These are phyloP conservation scores for Stigmatopora nigra DNA, from an alignment of 2,113 vertebrate species.

Conservation along the genomic window DNA sequence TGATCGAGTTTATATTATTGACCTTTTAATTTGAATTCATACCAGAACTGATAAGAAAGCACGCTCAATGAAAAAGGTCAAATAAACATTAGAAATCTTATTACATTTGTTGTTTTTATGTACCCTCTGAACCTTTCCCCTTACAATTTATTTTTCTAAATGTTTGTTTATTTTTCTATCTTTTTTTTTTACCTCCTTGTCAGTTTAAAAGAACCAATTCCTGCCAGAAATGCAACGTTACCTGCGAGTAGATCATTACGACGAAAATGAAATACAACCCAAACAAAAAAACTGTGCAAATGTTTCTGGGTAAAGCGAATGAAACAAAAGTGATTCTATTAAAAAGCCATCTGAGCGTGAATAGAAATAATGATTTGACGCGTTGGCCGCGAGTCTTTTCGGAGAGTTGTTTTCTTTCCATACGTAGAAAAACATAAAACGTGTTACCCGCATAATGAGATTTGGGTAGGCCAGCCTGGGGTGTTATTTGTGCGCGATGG, in stretches of 20 bases:
- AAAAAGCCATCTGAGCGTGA: conserved; percentile 75
- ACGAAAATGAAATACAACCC: conserved; percentile 52
- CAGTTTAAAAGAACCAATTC: not conserved
- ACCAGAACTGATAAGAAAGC: too few species aligned
- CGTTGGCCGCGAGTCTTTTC: conserved; percentile 40
- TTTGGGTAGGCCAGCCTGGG: conserved; percentile 51
- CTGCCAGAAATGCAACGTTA: not conserved
- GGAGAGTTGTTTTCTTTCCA: not conserved
- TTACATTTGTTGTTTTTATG: too few species aligned
- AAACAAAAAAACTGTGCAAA: conserved; percentile 42
- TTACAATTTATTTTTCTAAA: not conserved
- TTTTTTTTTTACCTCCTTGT: not conserved
- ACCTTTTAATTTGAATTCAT: too few species aligned
- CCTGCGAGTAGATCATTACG: not conserved
- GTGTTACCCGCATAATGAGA: conserved; percentile 61
- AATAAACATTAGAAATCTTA: too few species aligned
- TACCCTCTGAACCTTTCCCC: not conserved
- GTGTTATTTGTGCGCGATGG: conserved; percentile 59
- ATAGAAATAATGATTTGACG: conserved; percentile 74
- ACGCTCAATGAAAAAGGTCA: too few species aligned
- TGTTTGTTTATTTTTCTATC: not conserved
- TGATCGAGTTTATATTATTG: too few species aligned
- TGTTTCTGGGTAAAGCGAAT: conserved; percentile 58
- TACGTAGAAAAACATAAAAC: conserved; percentile 47
- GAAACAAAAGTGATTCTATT: conserved; percentile 72